Evolutionary conservation across 2,113 vertebrate genomes (phyloP).

Genomic region (Zingel zingel): DNA sequence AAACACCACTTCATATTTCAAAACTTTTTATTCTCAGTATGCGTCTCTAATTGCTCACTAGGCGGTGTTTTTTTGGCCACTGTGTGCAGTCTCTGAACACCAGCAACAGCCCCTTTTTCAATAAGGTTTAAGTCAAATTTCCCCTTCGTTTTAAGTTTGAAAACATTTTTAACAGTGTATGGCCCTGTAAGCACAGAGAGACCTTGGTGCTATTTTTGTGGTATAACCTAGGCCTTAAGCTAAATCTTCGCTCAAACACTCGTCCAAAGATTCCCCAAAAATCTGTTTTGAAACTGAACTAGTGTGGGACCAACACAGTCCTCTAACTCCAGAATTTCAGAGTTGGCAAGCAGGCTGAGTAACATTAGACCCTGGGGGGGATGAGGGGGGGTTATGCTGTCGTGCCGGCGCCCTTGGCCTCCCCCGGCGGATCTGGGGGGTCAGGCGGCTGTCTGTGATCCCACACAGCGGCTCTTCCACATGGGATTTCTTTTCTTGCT

Average conservation of each 20-base stretch:
- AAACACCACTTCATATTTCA: constrained; percentile 40
- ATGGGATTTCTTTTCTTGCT: constrained; percentile 86
- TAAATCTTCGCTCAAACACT: constrained; percentile 50
- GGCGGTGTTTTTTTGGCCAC: constrained; percentile 41
- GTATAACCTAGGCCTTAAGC: constrained; percentile 49
- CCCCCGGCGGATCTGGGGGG: constrained; percentile 83
- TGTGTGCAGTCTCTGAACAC: constrained; percentile 33
- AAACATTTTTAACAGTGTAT: constrained; percentile 48
- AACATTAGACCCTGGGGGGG: constrained; percentile 81
- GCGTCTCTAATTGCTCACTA: constrained; percentile 50
- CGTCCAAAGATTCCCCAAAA: constrained; percentile 54
- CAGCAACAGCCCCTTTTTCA: constrained; percentile 36
- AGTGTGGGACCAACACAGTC: constrained; percentile 54
- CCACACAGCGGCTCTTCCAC: constrained; percentile 83
- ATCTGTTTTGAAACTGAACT: constrained; percentile 55
- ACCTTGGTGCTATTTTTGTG: constrained; percentile 60
- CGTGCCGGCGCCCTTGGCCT: constrained; percentile 84
- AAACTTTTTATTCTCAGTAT: constrained; percentile 33
- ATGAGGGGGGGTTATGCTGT: constrained; percentile 74
- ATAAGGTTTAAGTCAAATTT: constrained; percentile 32
- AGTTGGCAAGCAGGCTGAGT: constrained; percentile 74
- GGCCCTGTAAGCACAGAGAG: constrained; percentile 30
- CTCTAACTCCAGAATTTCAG: constrained; percentile 67
- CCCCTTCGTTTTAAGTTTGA: constrained; percentile 49
- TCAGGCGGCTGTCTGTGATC: constrained; percentile 86